Percentiles rank a stretch among this genome's conserved stretches.
These are phyloP conservation scores for Rotaria macrura DNA, from an alignment of 2,888 invertebrate species.

Conservation along the genomic window DNA sequence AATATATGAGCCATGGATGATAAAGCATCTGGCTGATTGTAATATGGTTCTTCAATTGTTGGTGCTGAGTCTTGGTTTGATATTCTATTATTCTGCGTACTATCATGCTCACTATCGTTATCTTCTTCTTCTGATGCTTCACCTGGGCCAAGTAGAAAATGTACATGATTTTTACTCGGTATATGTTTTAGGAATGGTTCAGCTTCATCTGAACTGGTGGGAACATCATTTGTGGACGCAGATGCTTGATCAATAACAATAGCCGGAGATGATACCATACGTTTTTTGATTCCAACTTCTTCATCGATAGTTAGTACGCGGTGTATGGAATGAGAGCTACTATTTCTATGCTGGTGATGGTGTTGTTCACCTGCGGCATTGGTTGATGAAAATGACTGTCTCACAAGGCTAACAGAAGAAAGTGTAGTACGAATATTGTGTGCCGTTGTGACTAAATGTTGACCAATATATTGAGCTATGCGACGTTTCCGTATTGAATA, in stretches of 20 bases:
- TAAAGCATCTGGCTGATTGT: background rate
- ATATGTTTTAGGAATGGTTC: constrained; percentile 16
- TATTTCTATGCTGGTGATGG: too few relatives aligned
- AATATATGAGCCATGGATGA: background rate
- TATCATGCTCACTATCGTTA: background rate
- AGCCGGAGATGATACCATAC: background rate
- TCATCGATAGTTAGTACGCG: background rate
- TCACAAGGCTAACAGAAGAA: background rate
- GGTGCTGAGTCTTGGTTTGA: too few relatives aligned
- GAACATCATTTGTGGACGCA: background rate
- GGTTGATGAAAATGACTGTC: background rate
- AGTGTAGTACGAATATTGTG: background rate
- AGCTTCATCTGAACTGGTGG: background rate
- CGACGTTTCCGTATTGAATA: background rate
- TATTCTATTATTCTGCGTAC: background rate
- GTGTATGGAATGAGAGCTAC: background rate
- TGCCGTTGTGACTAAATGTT: background rate
- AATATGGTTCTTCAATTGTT: background rate
- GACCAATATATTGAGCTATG: background rate
- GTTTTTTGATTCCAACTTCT: background rate
- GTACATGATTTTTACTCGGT: constrained; percentile 4
- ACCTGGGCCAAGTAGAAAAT: background rate
- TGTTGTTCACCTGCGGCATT: background rate
- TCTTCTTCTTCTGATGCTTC: background rate
- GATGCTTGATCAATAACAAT: background rate